A percentile compares a stretch with the other conserved stretches of the same genome.
Conservation (phyloP, 1,140 invertebrate species). For the Drosophila chauvacae region DNA sequence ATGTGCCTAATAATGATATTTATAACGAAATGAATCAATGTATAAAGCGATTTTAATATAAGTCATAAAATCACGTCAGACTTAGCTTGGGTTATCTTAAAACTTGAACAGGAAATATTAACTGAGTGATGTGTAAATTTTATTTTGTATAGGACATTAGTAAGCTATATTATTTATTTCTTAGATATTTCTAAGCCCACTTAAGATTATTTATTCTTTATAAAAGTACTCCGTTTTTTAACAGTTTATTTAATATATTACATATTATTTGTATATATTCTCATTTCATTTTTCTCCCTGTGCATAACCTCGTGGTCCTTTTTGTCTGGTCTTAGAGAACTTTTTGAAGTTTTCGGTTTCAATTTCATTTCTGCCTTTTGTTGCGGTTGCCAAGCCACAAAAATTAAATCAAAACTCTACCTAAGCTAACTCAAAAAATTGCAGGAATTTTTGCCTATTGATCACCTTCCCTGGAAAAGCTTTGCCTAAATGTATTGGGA, state of each 20-base stretch:
- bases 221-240: background rate
- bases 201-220: background rate
- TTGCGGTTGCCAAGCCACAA: slow-evolving; percentile 40
- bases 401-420: slow-evolving; percentile 13
- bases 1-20: background rate
- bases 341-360: slow-evolving; percentile 47
- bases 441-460: slow-evolving; percentile 18
- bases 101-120: background rate
- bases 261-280: too few relatives aligned
- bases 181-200: background rate
- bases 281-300: background rate
- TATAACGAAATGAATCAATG: background rate
- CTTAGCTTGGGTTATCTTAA: background rate
- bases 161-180: background rate
- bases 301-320: slow-evolving; percentile 30
- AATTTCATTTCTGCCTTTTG: slow-evolving; percentile 40
- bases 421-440: slow-evolving; percentile 1
- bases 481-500: slow-evolving; percentile 19
- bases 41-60: too few relatives aligned
- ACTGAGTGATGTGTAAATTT: background rate
- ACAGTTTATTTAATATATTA: too few relatives aligned
- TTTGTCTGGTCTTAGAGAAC: slow-evolving; percentile 67
- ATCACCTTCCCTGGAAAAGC: slow-evolving; percentile 22
- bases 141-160: background rate
- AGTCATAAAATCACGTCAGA: background rate